phyloP scores from a whole-genome alignment of 1,140 invertebrate genomes.

The Limonius californicus region DNA sequence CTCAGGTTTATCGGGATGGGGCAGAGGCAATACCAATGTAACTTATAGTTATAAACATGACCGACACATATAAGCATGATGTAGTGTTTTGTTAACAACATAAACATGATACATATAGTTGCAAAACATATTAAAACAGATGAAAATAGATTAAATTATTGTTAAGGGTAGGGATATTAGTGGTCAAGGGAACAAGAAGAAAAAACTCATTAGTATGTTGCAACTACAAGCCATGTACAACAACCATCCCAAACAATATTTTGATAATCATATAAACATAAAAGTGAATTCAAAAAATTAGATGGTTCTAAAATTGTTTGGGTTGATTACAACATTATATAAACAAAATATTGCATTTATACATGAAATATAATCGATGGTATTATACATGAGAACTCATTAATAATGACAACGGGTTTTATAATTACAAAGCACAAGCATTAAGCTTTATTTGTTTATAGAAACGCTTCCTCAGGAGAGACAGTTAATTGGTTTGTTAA shows the following conservation, averaged over 20 bases:
- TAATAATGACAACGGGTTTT: neutral
- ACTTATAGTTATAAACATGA: slow-evolving; percentile 43
- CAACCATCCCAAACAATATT: neutral
- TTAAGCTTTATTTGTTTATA: slow-evolving; percentile 16
- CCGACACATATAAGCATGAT: neutral
- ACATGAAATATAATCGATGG: neutral
- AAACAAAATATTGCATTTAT: neutral
- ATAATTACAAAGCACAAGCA: slow-evolving; percentile 17
- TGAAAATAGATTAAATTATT: slow-evolving; percentile 21
- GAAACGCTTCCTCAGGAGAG: slow-evolving; percentile 28
- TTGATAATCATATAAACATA: no score
- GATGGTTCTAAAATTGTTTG: no score
- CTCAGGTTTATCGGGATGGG: slow-evolving; percentile 77
- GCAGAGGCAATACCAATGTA: slow-evolving; percentile 73
- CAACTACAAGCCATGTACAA: slow-evolving; percentile 5
- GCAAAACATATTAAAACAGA: slow-evolving; percentile 29
- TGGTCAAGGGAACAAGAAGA: slow-evolving; percentile 19
- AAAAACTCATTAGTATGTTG: slow-evolving; percentile 32
- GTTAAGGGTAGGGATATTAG: slow-evolving; percentile 1
- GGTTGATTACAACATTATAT: no score
- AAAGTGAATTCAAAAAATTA: no score
- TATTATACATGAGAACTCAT: neutral
- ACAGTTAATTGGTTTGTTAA: slow-evolving; percentile 25
- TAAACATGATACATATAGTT: slow-evolving; percentile 18
- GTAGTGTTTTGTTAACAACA: neutral